Evolutionary conservation across 2,113 vertebrate species (phyloP).

Genomic region (Ammodramus savannarum): DNA sequence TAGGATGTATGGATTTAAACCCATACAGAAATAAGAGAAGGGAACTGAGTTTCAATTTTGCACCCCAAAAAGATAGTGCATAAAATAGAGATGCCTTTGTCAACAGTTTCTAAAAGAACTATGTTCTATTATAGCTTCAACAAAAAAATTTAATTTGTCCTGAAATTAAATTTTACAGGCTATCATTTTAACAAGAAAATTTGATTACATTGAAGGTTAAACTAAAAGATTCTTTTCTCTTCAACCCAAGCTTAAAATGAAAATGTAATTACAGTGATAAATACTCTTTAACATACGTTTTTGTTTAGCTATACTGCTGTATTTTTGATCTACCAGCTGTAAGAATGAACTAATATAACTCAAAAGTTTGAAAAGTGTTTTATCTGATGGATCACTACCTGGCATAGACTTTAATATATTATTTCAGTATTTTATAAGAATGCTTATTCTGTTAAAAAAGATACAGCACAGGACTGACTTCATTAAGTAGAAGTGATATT

Average conservation of each 20-base stretch:
- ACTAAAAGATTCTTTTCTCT: background rate
- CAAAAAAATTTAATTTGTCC: slow-evolving; percentile 28
- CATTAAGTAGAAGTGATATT: background rate
- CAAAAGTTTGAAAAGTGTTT: background rate
- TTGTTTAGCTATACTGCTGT: background rate
- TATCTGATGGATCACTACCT: background rate
- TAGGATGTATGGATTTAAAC: background rate
- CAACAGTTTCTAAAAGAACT: background rate
- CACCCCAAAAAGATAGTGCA: background rate
- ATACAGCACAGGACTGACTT: background rate
- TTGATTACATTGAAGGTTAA: slow-evolving; percentile 3
- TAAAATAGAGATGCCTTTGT: background rate
- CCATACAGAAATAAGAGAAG: background rate
- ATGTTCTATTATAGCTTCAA: background rate
- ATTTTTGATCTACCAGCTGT: background rate
- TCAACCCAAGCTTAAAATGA: slow-evolving; percentile 5
- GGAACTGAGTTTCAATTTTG: background rate
- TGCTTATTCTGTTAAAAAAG: background rate
- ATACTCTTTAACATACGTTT: slow-evolving; percentile 1
- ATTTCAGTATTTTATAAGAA: background rate
- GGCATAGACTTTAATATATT: background rate
- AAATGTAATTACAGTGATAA: slow-evolving; percentile 29
- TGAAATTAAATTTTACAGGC: slow-evolving; percentile 45
- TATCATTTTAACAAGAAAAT: slow-evolving; percentile 14
- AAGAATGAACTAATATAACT: background rate